Evolutionary conservation across 2,797 vertebrate species (phyloP).

Genomic region (Setipinna tenuifilis): DNA sequence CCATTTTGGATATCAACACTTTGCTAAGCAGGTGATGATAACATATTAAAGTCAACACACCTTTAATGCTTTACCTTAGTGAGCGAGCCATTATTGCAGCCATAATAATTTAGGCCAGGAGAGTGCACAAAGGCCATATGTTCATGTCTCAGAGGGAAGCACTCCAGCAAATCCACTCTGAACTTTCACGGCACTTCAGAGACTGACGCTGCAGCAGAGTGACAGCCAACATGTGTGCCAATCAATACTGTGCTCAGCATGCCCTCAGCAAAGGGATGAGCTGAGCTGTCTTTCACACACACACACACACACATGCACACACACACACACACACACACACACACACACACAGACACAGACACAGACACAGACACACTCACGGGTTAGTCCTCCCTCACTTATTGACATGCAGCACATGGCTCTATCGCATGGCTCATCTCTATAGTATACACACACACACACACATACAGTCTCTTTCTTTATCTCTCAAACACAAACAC

Average conservation of each 20-base stretch:
- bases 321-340: no score
- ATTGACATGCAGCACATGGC: conserved; percentile 8
- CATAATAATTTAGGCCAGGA: conserved; percentile 48
- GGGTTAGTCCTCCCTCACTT: neutral
- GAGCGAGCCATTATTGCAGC: neutral
- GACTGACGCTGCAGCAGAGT: conserved; percentile 45
- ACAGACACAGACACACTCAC: neutral
- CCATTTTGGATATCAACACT: neutral
- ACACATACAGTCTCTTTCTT: neutral
- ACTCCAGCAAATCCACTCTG: conserved; percentile 56
- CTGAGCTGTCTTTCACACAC: conserved; percentile 17
- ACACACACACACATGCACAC: neutral
- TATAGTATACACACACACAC: neutral
- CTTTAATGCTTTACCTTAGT: neutral
- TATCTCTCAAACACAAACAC: conserved; percentile 23
- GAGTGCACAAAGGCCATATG: conserved; percentile 41
- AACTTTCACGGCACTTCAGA: conserved; percentile 45
- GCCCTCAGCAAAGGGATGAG: conserved; percentile 35
- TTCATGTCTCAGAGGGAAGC: conserved; percentile 60
- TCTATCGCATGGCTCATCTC: conserved; percentile 1
- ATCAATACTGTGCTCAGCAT: conserved; percentile 66
- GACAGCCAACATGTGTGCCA: conserved; percentile 65
- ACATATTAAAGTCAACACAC: neutral
- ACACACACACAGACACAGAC: no score
- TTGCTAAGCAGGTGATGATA: neutral